Percentiles rank a stretch among this genome's conserved stretches.
These are phyloP conservation scores for Vannuccia rotundouncinata DNA, from an alignment of 2,888 invertebrate species.

Conservation along the genomic window DNA sequence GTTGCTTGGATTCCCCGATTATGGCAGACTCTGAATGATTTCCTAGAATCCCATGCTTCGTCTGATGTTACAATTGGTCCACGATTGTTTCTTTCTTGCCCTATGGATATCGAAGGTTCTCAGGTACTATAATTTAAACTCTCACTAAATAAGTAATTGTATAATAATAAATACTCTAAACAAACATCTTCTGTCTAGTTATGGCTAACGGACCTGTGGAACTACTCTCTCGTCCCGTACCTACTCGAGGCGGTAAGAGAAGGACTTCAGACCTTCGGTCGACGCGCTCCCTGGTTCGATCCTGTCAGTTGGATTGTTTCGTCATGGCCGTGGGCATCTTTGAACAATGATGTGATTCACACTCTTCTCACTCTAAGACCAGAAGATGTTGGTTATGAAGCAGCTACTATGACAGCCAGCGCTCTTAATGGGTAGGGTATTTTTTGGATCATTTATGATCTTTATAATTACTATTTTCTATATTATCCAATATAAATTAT, in stretches of 20 bases:
- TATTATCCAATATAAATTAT: too few relatives aligned
- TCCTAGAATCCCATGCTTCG: constrained; percentile 89
- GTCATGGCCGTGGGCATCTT: constrained; percentile 76
- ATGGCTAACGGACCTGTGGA: constrained; percentile 99
- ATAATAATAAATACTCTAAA: background rate
- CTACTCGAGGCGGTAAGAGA: constrained; percentile 86
- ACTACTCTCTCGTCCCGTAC: constrained; percentile 91
- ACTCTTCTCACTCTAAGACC: constrained; percentile 66
- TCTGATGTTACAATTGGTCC: constrained; percentile 89
- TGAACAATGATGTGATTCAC: constrained; percentile 50
- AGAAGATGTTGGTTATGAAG: constrained; percentile 83
- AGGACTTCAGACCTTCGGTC: constrained; percentile 64
- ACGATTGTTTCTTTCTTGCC: constrained; percentile 65
- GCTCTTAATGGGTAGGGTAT: too few relatives aligned
- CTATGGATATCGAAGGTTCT: constrained; percentile 65
- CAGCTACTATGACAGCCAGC: too few relatives aligned
- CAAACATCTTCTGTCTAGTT: constrained; percentile 49
- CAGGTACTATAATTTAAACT: constrained; percentile 60
- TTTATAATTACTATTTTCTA: too few relatives aligned
- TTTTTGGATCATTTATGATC: too few relatives aligned
- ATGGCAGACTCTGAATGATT: constrained; percentile 88
- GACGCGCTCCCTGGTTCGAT: constrained; percentile 80
- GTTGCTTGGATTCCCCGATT: constrained; percentile 90
- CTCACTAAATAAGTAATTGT: too few relatives aligned
- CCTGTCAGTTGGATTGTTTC: constrained; percentile 83